Evolutionary conservation across 2,888 invertebrate species (phyloP).

Genomic region (Tolmerus cingulatus): DNA sequence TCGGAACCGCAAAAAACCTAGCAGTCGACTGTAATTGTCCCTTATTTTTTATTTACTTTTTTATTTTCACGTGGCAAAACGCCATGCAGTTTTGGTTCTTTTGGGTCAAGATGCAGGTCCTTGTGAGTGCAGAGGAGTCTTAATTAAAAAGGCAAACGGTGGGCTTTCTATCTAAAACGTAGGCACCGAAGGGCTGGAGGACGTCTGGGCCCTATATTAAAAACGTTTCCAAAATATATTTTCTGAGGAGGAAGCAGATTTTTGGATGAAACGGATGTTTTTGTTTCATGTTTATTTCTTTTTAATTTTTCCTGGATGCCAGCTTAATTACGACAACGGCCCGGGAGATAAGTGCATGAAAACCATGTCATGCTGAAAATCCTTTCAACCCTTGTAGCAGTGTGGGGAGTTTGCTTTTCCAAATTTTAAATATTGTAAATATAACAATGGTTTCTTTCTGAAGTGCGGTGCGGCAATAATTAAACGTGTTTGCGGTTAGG

Average conservation of each 20-base stretch:
- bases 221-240: not conserved
- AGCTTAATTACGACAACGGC: not conserved
- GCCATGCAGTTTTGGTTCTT: not conserved
- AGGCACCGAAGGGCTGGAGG: not conserved
- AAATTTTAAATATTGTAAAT: not conserved
- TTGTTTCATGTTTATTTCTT: not conserved
- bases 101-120: not conserved
- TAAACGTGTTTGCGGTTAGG: not conserved
- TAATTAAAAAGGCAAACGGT: constrained; percentile 4
- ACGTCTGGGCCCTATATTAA: not conserved
- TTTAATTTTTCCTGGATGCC: not conserved
- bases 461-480: not conserved
- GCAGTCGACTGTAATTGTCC: not conserved
- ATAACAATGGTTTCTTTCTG: not conserved
- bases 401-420: not conserved
- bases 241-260: not conserved
- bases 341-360: not conserved
- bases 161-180: not conserved
- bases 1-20: constrained; percentile 12
- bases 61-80: not conserved
- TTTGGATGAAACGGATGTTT: not conserved
- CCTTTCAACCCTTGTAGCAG: not conserved
- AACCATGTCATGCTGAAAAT: not conserved
- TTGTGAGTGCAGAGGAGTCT: not conserved
- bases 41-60: not conserved